These are phyloP conservation scores for Neocloeon triangulifer DNA, from an alignment of 1,140 invertebrate genomes.

Conservation along the genomic window DNA sequence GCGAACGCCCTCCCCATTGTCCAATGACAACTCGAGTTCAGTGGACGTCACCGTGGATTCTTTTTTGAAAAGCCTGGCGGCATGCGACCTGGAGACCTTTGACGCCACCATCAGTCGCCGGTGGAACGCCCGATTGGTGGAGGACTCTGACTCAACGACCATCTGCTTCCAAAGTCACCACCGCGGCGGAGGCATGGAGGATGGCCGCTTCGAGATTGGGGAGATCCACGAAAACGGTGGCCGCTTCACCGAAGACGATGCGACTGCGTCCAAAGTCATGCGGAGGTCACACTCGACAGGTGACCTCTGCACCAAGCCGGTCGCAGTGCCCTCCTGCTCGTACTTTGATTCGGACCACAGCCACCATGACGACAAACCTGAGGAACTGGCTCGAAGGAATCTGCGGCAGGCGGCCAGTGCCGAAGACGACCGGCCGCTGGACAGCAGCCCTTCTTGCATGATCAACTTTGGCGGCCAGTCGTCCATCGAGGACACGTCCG, in stretches of 20 bases:
- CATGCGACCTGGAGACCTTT: too few relatives aligned
- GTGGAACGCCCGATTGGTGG: too few relatives aligned
- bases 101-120: too few relatives aligned
- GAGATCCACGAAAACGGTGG: slow-evolving; percentile 24
- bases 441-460: slow-evolving; percentile 10
- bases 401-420: background rate
- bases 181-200: slow-evolving; percentile 17
- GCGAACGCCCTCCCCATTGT: slow-evolving; percentile 7
- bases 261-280: slow-evolving; percentile 13
- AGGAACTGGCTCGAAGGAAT: slow-evolving; percentile 15
- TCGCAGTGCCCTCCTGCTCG: background rate
- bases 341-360: slow-evolving; percentile 25
- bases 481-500: slow-evolving; percentile 20
- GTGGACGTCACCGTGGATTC: slow-evolving; percentile 28
- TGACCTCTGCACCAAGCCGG: slow-evolving; percentile 22
- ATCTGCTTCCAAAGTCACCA: too few relatives aligned
- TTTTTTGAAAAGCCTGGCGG: slow-evolving; percentile 25
- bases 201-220: slow-evolving; percentile 26
- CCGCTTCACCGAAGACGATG: slow-evolving; percentile 17
- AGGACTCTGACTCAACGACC: too few relatives aligned
- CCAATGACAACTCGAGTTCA: slow-evolving; percentile 17
- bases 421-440: slow-evolving; percentile 14
- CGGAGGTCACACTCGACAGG: slow-evolving; percentile 24
- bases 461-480: slow-evolving; percentile 16
- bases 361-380: slow-evolving; percentile 23